Evolutionary conservation across 2,888 invertebrate genomes (phyloP), one percentile per base, ranked within the genome.

Genomic region (Amaurobius ferox): DNA sequence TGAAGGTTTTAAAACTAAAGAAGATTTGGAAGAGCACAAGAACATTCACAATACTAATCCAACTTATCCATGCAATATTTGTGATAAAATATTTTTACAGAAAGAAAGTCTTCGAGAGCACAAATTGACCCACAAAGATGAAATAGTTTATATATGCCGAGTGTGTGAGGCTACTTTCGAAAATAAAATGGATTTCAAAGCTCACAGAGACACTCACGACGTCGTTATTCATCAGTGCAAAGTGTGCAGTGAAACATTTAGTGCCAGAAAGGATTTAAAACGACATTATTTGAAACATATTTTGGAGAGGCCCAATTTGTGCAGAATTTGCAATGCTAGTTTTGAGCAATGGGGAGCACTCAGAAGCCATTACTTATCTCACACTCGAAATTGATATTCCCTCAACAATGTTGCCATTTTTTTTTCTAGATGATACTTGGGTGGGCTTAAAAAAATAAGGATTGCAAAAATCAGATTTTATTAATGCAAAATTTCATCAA

Each of bases 281-380:
- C 71, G 73, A 16, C 85, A 86, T 35, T 86, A 86, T 44, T 35
- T 86, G 35, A 86, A 86, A 23, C 85, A 86, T 79, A 86, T 86
- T 13, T 29, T 86, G 39, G 85, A 86, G 28, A 72, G 78, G 39
- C 85, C 85, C 11, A 86, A 79, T 19, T 32, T 79, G 30, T 86
- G 85, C 40, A 55, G 78, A 9, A 73, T 86, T 48, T 86, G 85
- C 28, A 86, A 86, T 67, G 85, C 85, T 40, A 67, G 23, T 62
- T 86, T 86, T 61, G 85, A 73, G 6, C 85, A 86, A 28, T 86
- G 85, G 85, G 79, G 67, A 13, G 85, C 85, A 7, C 64, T 86
- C 0, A 48, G 85, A 13, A 79, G 73, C 29, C 85, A 86, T 26
- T 86, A 86, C 28, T 35, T 86, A 3, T 73, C 61, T 23, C 87